Conservation (phyloP, 1,140 invertebrate genomes). For the Uloborus diversus region DNA sequence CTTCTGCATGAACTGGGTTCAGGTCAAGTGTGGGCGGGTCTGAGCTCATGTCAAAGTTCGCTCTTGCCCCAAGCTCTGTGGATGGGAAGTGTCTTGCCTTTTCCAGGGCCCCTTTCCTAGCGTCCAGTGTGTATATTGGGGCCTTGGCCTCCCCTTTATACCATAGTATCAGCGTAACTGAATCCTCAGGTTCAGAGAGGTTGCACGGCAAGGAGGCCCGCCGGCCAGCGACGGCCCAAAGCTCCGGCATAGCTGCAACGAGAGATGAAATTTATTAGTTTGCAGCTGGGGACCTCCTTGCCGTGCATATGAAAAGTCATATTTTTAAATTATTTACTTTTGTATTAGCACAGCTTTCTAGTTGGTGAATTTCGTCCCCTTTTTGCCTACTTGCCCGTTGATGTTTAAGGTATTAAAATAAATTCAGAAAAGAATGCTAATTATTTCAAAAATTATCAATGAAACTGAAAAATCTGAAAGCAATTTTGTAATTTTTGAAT, state of each 20-base stretch:
- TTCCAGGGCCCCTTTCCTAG: conserved; percentile 53
- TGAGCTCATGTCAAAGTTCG: conserved; percentile 58
- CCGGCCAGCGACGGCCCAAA: conserved; percentile 75
- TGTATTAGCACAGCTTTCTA: no score
- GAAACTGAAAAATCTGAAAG: no score
- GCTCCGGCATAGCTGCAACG: conserved; percentile 57
- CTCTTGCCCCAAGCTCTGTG: conserved; percentile 56
- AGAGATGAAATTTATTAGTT: conserved; percentile 48
- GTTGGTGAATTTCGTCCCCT: no score
- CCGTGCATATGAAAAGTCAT: no score
- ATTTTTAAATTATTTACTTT: no score
- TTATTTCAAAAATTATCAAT: no score
- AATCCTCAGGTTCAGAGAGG: conserved; percentile 76
- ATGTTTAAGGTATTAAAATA: no score
- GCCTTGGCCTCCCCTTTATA: conserved; percentile 76
- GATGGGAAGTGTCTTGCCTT: conserved; percentile 58
- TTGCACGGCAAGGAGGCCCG: conserved; percentile 82
- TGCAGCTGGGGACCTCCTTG: conserved; percentile 46
- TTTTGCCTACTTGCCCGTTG: no score
- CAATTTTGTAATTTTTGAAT: no score
- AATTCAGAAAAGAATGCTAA: no score
- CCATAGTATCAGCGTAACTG: conserved; percentile 84
- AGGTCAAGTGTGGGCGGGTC: conserved; percentile 58
- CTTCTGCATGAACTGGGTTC: conserved; percentile 64
- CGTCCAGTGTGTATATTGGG: conserved; percentile 61